These are phyloP conservation scores for Pelmatolapia mariae DNA, from an alignment of 2,113 vertebrate species.

Conservation along the genomic window DNA sequence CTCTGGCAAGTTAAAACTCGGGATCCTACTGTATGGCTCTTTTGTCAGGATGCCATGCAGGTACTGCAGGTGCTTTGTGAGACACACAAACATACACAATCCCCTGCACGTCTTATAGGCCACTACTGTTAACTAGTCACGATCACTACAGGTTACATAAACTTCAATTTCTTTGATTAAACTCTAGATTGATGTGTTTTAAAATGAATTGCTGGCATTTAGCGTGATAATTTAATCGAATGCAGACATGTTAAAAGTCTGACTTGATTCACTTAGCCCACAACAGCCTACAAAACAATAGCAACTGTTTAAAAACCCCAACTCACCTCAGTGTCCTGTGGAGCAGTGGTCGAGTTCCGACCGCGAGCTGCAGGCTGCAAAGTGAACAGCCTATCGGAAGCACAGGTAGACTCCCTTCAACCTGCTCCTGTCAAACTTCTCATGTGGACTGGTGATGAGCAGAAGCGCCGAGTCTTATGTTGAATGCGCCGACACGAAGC, in stretches of 20 bases:
- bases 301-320: not conserved
- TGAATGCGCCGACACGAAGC: not conserved
- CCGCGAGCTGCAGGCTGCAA: not conserved
- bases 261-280: not conserved
- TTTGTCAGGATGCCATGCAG: not conserved
- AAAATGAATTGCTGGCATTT: not conserved
- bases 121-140: not conserved
- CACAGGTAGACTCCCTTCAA: not conserved
- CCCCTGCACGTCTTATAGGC: not conserved
- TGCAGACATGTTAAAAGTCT: not conserved
- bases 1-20: not conserved
- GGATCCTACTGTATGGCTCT: not conserved
- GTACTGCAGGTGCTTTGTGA: not conserved
- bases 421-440: slow-evolving; percentile 46
- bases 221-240: not conserved
- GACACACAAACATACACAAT: not conserved
- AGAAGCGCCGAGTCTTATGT: not conserved
- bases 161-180: not conserved
- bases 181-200: not conserved
- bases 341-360: not conserved
- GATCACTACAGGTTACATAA: not conserved
- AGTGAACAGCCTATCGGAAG: not conserved
- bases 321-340: slow-evolving; percentile 14
- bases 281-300: not conserved
- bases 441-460: not conserved